Evolutionary conservation across 2,888 invertebrate genomes (phyloP).

Genomic region (Dromius quadrimaculatus): DNA sequence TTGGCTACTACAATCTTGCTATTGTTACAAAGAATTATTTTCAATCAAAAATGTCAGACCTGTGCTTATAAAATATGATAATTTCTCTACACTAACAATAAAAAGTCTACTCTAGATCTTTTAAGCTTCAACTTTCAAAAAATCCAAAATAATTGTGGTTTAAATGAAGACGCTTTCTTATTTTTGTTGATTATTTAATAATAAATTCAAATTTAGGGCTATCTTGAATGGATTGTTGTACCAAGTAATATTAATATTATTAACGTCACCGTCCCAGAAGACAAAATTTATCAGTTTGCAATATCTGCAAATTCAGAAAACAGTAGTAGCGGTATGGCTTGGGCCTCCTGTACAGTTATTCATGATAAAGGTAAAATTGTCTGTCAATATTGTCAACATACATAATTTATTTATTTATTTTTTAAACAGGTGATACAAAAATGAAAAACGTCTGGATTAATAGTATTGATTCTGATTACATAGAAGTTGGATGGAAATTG

Average conservation of each 20-base stretch:
- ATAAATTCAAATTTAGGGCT: slow-evolving; percentile 66
- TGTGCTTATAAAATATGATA: too few species aligned
- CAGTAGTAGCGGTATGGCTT: slow-evolving; percentile 85
- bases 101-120: too few species aligned
- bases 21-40: too few species aligned
- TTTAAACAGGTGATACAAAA: slow-evolving; percentile 65
- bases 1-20: too few species aligned
- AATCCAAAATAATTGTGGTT: slow-evolving; percentile 47
- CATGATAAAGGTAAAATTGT: slow-evolving; percentile 64
- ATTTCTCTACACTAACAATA: too few species aligned
- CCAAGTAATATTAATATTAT: slow-evolving; percentile 67
- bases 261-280: slow-evolving; percentile 73
- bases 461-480: slow-evolving; percentile 67
- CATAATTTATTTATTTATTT: background rate
- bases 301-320: slow-evolving; percentile 80
- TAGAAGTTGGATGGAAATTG: slow-evolving; percentile 81
- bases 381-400: background rate
- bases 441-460: slow-evolving; percentile 71
- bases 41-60: too few species aligned
- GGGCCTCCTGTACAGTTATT: slow-evolving; percentile 82
- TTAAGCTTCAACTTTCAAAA: too few species aligned
- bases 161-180: slow-evolving; percentile 38
- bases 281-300: slow-evolving; percentile 80
- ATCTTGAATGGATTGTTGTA: slow-evolving; percentile 73
- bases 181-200: slow-evolving; percentile 40